These are phyloP conservation scores for Mormyrus lacerda DNA, from an alignment of 2,113 vertebrate genomes.

Conservation along the genomic window DNA sequence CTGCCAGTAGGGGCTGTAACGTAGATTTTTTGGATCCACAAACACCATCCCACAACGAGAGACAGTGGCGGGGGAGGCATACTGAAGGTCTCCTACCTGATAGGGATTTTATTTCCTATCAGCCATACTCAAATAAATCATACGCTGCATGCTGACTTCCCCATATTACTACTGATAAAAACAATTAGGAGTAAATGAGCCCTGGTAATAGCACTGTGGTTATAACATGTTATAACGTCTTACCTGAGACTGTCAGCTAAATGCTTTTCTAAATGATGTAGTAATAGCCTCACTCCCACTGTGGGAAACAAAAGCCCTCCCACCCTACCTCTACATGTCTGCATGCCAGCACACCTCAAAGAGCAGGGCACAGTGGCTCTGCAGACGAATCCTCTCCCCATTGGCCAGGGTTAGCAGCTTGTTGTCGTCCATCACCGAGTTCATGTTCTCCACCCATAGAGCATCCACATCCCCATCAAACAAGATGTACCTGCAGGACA, in stretches of 20 bases:
- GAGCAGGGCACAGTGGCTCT: constrained; percentile 81
- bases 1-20: constrained; percentile 81
- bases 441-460: constrained; percentile 98
- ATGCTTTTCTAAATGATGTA: neutral
- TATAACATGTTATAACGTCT: neutral
- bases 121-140: constrained; percentile 1
- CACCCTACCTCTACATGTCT: neutral
- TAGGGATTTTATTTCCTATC: constrained; percentile 3
- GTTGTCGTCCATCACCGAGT: constrained; percentile 99
- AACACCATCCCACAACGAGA: constrained; percentile 96
- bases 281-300: neutral
- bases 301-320: neutral
- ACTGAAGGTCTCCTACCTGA: constrained; percentile 91
- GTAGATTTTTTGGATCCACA: constrained; percentile 91
- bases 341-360: constrained; percentile 68
- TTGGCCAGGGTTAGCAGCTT: constrained; percentile 89
- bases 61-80: constrained; percentile 93
- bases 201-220: neutral
- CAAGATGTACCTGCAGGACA: constrained; percentile 76
- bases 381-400: constrained; percentile 87
- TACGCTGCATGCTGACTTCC: neutral
- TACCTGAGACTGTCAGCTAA: neutral
- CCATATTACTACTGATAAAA: neutral
- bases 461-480: constrained; percentile 97
- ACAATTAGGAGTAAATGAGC: neutral